Evolutionary conservation across 2,797 vertebrate genomes (phyloP), one percentile per base, ranked within the genome.

Genomic region (Ctenopoma multispine): DNA sequence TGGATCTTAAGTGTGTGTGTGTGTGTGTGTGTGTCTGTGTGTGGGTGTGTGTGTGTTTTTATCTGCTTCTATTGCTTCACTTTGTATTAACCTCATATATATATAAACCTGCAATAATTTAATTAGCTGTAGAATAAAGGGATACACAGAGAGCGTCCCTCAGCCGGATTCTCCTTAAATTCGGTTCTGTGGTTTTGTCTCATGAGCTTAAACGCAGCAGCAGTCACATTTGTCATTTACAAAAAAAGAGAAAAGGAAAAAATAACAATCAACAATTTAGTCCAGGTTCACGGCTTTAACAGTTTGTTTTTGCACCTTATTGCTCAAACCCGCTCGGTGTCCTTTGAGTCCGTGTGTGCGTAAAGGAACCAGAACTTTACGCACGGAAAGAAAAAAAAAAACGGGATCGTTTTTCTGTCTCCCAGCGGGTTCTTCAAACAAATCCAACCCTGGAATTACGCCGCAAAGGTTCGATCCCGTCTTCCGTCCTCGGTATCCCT

Each of bases 61-160:
- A 48, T 1, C 31, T 13, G 41, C 9, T 13, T 59, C 47, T 64
- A 38, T 54, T 47, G 41, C 47, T 66, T 74, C 36, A 56, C 24
- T 15, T 46, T 40, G 20, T 48, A 0, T 46, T 12, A 10, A 53
- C 44, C 23, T 27, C 1, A n/a, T n/a, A n/a, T n/a, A 20, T 17
- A 17, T 49, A 29, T 20, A 63, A 40, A 78, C 68, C 74, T 76
- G 63, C 14, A 79, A 71, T 81, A 73, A 70, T 75, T 79, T 72
- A 75, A 59, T 64, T 27, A 3, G 27, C 13, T 3, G 9, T 24
- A 21, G 27, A 46, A 14, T 55, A 23, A 0, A 8, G 5, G 23
- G 38, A 50, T 8, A 63, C 75, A 4, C 27, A 1, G 41, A 5
- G 29, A 17, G 24, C 38, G 53, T 9, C 27, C 61, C 11, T 63